These are phyloP conservation scores for Leptoclinus maculatus DNA, from an alignment of 2,797 vertebrate genomes.

Conservation along the genomic window DNA sequence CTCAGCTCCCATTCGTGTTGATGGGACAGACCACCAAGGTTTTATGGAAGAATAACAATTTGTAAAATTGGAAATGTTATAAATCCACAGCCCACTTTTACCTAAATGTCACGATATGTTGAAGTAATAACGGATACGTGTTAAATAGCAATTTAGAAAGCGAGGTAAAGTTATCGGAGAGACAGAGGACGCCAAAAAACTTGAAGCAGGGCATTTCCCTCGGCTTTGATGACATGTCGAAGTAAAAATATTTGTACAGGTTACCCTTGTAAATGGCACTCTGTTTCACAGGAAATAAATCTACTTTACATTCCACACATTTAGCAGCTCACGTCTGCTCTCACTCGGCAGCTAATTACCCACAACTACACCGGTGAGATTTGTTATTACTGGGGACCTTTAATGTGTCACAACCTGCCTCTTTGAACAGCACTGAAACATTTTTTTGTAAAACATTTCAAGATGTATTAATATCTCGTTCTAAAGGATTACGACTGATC, in stretches of 20 bases:
- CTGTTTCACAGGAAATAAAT: conserved; percentile 77
- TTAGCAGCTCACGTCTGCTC: conserved; percentile 60
- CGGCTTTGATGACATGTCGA: conserved; percentile 47
- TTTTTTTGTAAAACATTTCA: conserved; percentile 2
- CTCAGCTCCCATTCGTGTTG: conserved; percentile 54
- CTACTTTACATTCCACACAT: conserved; percentile 57
- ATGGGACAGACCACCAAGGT: conserved; percentile 57
- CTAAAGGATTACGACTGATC: neutral
- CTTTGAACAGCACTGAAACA: conserved; percentile 18
- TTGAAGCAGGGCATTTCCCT: conserved; percentile 21
- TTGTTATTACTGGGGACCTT: conserved; percentile 45
- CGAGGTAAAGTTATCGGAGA: neutral
- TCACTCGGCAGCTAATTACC: conserved; percentile 58
- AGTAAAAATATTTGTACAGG: conserved; percentile 68
- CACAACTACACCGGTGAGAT: conserved; percentile 29
- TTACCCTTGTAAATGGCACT: conserved; percentile 68
- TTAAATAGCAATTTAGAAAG: conserved; percentile 1
- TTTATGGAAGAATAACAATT: conserved; percentile 52
- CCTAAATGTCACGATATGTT: neutral
- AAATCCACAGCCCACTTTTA: conserved; percentile 26
- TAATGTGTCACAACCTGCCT: conserved; percentile 35
- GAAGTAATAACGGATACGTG: neutral
- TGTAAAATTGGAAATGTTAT: conserved; percentile 36
- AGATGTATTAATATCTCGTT: neutral
- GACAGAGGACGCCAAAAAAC: conserved; percentile 4